Evolutionary conservation across 1,140 invertebrate genomes (phyloP).

Genomic region (Homarus americanus): DNA sequence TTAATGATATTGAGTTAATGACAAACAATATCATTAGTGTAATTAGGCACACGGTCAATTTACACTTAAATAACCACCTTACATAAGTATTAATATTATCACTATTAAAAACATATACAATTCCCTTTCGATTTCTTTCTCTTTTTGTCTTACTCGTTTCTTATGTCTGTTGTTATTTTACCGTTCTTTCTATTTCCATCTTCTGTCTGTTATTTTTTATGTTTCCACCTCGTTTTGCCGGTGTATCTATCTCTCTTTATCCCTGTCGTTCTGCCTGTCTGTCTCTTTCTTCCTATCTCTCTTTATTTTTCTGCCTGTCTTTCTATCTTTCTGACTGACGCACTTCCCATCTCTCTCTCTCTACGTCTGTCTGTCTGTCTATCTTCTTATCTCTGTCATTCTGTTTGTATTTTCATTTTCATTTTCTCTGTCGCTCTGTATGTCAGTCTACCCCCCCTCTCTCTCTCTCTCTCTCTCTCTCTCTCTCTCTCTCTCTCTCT

Average conservation of each 20-base stretch:
- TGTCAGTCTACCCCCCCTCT: not conserved
- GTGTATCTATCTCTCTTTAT: not conserved
- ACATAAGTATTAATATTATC: not conserved
- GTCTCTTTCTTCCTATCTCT: not conserved
- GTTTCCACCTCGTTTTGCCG: not conserved
- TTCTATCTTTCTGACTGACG: not conserved
- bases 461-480: conserved; percentile 7
- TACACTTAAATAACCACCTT: not conserved
- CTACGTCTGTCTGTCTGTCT: not conserved
- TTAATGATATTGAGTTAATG: not conserved
- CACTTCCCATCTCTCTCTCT: not conserved
- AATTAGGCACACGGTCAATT: not conserved
- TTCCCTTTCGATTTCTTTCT: too few species aligned
- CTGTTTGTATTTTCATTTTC: not conserved
- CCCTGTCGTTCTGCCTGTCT: not conserved
- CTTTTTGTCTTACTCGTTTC: too few species aligned
- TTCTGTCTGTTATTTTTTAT: not conserved
- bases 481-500: conserved; percentile 39
- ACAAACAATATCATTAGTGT: too few species aligned
- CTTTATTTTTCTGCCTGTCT: not conserved
- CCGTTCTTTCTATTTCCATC: too few species aligned
- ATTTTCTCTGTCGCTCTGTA: too few species aligned
- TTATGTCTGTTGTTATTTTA: too few species aligned
- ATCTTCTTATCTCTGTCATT: not conserved
- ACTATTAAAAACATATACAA: too few species aligned